Evolutionary conservation across 2,113 vertebrate species (phyloP), one percentile per base, ranked within the genome.

Genomic region (Protomyctophum bolini): DNA sequence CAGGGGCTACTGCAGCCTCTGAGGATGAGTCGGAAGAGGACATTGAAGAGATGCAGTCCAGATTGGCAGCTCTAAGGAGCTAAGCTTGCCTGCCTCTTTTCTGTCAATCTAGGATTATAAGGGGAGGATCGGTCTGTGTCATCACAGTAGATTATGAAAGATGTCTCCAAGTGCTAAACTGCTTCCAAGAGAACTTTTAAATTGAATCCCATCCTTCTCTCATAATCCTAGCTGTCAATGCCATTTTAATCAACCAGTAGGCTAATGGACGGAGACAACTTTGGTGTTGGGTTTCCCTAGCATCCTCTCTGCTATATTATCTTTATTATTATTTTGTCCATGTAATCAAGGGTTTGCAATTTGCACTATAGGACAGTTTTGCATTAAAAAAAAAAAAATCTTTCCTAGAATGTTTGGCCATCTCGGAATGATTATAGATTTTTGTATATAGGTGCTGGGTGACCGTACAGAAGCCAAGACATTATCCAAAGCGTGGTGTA

Each of bases 1-100:
- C 15, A 11, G 96, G 95, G 46, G 96, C 97, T 0, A 83, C 89
- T 0, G 97, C 95, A 0, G 94, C 94, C 6, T 93, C 90, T 0
- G 95, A 96, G 0, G 95, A 95, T 0, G 95, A 93, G 6, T 93
- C 95, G 0, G 97, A 96, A 72, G 97, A 98, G 8, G 96, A 97
- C 82, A 94, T 99, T 7, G 97, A 99, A 72, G 97, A 93, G 0
- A 99, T 99, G 98, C 97, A 99, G 91, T 96, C 97, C 0, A 93
- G 98, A 1, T 48, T 99, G 73, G 97, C 94, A 6, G 98, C 95
- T 0, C 93, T 99, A 45, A 91, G 98, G 14, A 99, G 98, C 93
- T 99, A 94, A 92, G 85, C 55, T 73, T 57, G 57, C 63, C 68
- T 68, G 55, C 41, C 1, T 10, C 58, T 61, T 52, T 52, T 54